Base-by-base conservation (phyloP, 1,140 invertebrate species). In the Luehdorfia chinensis region DNA sequence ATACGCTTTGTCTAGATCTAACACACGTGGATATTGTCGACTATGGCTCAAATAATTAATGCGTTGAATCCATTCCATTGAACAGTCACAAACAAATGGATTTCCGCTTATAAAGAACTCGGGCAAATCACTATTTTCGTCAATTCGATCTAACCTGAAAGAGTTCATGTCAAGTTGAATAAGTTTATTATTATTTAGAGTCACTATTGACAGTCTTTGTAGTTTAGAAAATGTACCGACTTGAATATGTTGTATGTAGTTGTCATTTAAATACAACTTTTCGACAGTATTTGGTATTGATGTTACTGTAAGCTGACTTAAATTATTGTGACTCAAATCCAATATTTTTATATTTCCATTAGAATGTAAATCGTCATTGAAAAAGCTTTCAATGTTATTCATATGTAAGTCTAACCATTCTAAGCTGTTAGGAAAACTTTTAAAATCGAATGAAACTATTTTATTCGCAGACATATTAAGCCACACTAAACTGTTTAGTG, bases 11-110 rank as follows among this genome's bases (percentile, higher is more conserved):
- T 95, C 93, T 62, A 96, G 88, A 86, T 97, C 95, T 88, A 95
- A 91, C 30, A 97, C 92, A 67, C 90, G 89, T 14, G 95, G 95
- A 87, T 96, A 94, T 75, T 95, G 93, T 54, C 93, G 87, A 59
- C 71, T 84, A 52, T 94, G 86, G 64, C 88, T 90, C 58, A 92
- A 87, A 72, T 92, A 90, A 87, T 94, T 94, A 62, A 94, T 92
- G 54, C 92, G 88, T 51, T 93, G 91, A 66, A 96, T 85, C 94
- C 94, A 96, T 83, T 95, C 94, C 93, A 95, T 94, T 45, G 90
- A 91, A 83, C 94, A 95, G 72, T 95, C 93, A 80, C 94, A 95
- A 59, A 92, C 88, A 75, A 95, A 93, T 8, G 94, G 93, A 86
- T 96, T 96, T 55, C 91, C 90, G 25, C 93, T 93, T 66, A 95